phyloP scores from a whole-genome alignment of 2,113 vertebrate genomes.

The Lanius ludovicianus region DNA sequence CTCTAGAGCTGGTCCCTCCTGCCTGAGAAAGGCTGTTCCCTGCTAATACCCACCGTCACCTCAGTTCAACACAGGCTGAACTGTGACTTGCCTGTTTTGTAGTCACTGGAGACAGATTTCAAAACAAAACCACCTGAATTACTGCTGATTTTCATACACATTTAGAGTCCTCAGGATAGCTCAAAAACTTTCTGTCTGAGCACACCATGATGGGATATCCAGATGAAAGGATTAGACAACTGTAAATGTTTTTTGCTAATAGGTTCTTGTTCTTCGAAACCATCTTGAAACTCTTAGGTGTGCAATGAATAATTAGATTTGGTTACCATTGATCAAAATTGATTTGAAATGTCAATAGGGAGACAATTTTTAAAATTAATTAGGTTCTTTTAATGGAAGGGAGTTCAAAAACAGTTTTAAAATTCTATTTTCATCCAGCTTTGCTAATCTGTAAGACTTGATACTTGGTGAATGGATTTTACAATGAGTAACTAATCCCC shows the following conservation, averaged over 20 bases:
- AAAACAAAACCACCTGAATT: not conserved
- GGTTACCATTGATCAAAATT: not conserved
- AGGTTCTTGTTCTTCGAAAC: not conserved
- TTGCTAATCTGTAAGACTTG: not conserved
- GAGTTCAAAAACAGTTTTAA: not conserved
- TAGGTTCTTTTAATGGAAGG: not conserved
- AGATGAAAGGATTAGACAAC: not conserved
- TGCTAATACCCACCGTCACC: not conserved
- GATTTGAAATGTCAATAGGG: not conserved
- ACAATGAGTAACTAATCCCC: not conserved
- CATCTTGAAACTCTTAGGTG: not conserved
- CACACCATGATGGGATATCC: not conserved
- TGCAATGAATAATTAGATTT: not conserved
- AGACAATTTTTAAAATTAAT: not conserved
- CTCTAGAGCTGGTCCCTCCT: not conserved
- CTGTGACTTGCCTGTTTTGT: not conserved
- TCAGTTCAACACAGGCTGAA: not conserved
- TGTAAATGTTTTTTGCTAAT: not conserved
- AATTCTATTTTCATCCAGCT: not conserved
- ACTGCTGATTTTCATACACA: not conserved
- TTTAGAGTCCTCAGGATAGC: not conserved
- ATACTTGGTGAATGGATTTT: not conserved
- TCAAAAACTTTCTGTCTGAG: not conserved
- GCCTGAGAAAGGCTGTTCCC: not conserved
- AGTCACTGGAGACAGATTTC: not conserved